Base-by-base conservation (phyloP, 2,113 vertebrate genomes). In the Mungos mungo region DNA sequence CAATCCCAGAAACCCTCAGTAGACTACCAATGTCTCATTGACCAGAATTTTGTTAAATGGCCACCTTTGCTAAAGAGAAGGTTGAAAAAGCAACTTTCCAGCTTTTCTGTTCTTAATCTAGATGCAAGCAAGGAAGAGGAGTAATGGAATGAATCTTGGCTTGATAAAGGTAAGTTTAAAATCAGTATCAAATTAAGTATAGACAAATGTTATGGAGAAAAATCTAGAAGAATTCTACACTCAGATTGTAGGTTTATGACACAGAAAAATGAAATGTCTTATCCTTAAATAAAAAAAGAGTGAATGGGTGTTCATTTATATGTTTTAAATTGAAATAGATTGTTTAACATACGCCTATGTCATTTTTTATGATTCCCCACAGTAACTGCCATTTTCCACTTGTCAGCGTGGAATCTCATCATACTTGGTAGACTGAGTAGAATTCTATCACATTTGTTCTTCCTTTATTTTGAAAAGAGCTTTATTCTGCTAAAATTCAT, bases 291-390 rank as follows among this genome's bases (percentile, higher is more conserved):
- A n/a, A 79, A 91, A 84, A 77, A 60, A 57, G 29, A 94, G 79
- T 60, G 13, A 85, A 60, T 2, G 33, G n/a, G 19, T 38, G 1
- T 85, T 95, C 90, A 29, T 93, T 86, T 91, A 35, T 72, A 47
- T 93, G 65, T 74, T 95, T 92, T 74, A 50, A 79, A 93, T 90
- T n/a, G 68, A 96, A 90, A 90, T 45, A 23, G 81, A 95, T 77
- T 84, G 29, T 57, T 91, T 92, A 91, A 93, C 63, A 82, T 50
- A 93, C 38, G 60, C 45, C 5, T 86, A 9, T 81, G 68, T 81
- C 84, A 81, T 95, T 90, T 50, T 54, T 92, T 83, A 60, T 27
- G 29, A 45, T 71, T 74, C 12, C 23, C 27, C 27, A 15, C 6
- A n/a, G 38, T n/a, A 84, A 79, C 45, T 19, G 82, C 88, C 66